Evolutionary conservation across 2,113 vertebrate species (phyloP), one percentile per base, ranked within the genome.

Genomic region (Prochilodus magdalenae): DNA sequence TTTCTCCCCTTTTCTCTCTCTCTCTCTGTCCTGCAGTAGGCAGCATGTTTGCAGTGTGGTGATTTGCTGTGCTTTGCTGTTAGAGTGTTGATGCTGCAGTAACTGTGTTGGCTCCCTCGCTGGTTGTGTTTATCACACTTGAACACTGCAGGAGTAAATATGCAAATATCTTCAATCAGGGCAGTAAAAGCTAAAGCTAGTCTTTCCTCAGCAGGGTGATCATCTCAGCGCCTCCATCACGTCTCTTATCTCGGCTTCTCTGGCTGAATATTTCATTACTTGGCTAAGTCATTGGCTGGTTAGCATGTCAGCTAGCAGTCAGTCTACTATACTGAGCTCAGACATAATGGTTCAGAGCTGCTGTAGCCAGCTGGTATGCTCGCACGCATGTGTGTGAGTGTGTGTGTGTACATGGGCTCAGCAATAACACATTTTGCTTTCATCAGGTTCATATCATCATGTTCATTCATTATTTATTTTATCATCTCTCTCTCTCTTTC

Each of bases 31-130:
- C 20, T 11, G 16, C 16, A 4, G 20, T 20, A 8, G 6, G 55
- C 55, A 57, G 55, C 1, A n/a, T 7, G 7, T 57, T 20, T 57
- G 55, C 22, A n/a, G 55, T 20, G 55, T 33, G 53, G 20, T 20
- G 16, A 67, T 67, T 67, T 67, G 65, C 65, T 67, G 65, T n/a
- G 30, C 30, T 67, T 1, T 67, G 30, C 65, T 66, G 65, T 67
- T 67, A 30, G 29, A 36, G 55, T 44, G 55, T 40, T 75, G n/a
- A 2, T 62, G 55, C 73, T 40, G 49, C 51, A 6, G 53, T 67
- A 67, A 24, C 53, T 24, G 29, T 36, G 30, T 75, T 75, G 53
- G 53, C 33, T 22, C 30, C 3, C 33, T 22, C 18, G 5, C 40
- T 30, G 7, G 65, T 22, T 67, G 20, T 67, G 65, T 67, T 67